A percentile compares a stretch with the other conserved stretches of the same genome.
These are phyloP conservation scores for Strongylocentrotus purpuratus DNA, from an alignment of 35 echinoderm and acorn worm species.

Conservation along the genomic window DNA sequence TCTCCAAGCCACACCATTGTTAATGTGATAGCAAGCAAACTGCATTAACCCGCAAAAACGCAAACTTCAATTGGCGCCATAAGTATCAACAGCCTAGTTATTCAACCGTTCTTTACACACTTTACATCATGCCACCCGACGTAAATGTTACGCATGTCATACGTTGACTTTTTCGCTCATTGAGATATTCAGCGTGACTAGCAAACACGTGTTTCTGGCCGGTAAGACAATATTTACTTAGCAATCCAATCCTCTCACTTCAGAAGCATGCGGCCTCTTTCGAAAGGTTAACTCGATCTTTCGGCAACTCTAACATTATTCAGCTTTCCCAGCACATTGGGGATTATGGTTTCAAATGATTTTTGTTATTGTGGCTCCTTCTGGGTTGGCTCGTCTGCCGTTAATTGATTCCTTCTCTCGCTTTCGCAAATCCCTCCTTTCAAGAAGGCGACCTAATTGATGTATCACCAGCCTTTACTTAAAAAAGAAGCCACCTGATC, in stretches of 20 bases:
- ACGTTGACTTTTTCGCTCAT: neutral
- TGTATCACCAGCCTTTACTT: too few species aligned
- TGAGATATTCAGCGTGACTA: neutral
- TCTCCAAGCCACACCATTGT: too few species aligned
- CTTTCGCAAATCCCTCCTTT: neutral
- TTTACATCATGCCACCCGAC: neutral
- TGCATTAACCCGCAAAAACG: neutral
- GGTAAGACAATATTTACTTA: neutral
- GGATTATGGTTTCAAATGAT: neutral
- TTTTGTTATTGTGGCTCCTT: neutral
- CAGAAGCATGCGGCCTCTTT: neutral
- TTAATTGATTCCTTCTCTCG: too few species aligned
- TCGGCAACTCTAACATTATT: neutral
- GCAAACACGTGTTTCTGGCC: neutral
- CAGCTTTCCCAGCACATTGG: neutral
- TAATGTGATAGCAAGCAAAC: too few species aligned
- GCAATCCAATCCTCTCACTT: neutral
- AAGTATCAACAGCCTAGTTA: neutral
- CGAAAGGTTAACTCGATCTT: neutral
- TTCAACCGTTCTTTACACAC: neutral
- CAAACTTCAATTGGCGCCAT: neutral
- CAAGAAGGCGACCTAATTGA: too few species aligned
- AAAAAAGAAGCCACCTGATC: too few species aligned
- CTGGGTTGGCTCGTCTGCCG: neutral
- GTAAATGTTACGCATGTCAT: neutral